Percentiles rank a stretch among this genome's conserved stretches.
Conservation (phyloP, 2,113 vertebrate species). For the Marmota monax region DNA sequence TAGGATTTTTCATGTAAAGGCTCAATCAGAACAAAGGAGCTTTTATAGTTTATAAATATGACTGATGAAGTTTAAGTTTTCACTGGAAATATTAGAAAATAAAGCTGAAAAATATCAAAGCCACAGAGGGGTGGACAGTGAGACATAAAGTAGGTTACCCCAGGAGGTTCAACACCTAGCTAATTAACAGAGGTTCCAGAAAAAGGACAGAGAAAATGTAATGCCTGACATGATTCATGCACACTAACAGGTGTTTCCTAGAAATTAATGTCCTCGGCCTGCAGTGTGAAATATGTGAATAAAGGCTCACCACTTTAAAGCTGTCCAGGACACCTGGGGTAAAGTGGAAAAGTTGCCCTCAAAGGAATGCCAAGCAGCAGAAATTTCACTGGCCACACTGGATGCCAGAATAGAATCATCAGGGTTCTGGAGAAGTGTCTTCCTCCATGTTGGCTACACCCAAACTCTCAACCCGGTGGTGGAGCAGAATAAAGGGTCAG, state of each 20-base stretch:
- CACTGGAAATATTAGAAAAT: background rate
- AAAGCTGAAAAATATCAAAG: background rate
- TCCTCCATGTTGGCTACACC: background rate
- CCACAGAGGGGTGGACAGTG: background rate
- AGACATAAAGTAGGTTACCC: background rate
- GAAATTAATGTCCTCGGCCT: background rate
- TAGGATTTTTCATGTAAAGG: background rate
- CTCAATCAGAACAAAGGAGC: background rate
- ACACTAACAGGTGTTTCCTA: background rate
- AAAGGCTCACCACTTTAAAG: background rate
- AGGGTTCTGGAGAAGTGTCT: background rate
- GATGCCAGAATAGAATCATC: background rate
- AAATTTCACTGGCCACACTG: background rate
- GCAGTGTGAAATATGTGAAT: background rate
- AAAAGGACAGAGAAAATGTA: background rate
- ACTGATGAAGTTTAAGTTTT: background rate
- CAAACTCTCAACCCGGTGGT: background rate
- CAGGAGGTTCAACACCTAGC: background rate
- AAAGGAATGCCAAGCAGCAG: background rate
- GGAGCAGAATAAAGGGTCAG: background rate
- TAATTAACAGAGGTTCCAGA: background rate
- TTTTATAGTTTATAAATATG: background rate
- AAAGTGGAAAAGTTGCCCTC: background rate
- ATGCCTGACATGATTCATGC: rapidly evolving
- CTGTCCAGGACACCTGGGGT: background rate